Evolutionary conservation across 1,140 invertebrate species (phyloP), one percentile per base, ranked within the genome.

Genomic region (Trichonephila clavipes): DNA sequence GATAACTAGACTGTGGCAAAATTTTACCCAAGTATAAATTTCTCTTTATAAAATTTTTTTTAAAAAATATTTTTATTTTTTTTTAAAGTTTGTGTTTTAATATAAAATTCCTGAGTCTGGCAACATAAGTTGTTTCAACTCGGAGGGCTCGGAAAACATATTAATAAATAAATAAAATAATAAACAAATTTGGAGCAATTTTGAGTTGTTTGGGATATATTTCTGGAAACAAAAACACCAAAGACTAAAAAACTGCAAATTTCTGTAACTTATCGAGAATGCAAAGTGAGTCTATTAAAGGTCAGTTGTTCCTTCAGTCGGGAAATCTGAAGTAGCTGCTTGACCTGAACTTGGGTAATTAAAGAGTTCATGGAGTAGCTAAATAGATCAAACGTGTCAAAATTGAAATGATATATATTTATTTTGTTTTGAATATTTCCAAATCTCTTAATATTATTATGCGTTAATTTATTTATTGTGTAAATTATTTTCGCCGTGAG

Each of bases 351-450:
- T 64, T 24, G 64, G 62, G 40, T 88, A 88, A 44, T 88, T 64
- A 44, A 40, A 34, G 86, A 88, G 86, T 88, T 88, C 86, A 88
- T 40, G 24, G 61, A 64, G 61, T n/a, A 64, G 59, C 51, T 64
- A 40, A 64, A 88, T 64, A 34, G 62, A 62, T 88, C 86, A 88
- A 88, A 88, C 86, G 86, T 88, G 86, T 88, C 86, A 88, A 62
- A 64, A 64, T 88, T 64, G 51, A 40, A 58, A 34, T n/a, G 24
- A 85, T 44, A 85, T 59, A 24, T 85, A 19, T 59, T 59, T 59
- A 59, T 59, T 58, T 61, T 24, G 2, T 24, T 24, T 59, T 21
- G 7, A 58, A 83, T n/a, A 12, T 83, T 34, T 58, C 34, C 40
- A 8, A 21, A 44, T 83, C 21, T 19, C 10, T 19, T 83, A 19